phyloP scores from a whole-genome alignment of 2,797 vertebrate species.

The Rhabdophis nuchalis region DNA sequence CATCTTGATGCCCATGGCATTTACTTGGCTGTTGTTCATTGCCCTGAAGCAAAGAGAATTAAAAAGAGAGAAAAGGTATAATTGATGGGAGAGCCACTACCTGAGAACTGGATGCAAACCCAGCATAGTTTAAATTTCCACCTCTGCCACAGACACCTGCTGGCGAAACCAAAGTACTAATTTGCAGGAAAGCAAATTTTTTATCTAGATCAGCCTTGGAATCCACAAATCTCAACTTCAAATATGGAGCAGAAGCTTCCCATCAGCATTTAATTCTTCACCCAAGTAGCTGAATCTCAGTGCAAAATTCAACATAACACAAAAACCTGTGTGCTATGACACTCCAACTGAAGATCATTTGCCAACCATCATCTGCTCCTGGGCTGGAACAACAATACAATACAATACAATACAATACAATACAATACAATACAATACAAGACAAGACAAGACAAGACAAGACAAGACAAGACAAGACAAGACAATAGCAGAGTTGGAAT shows the following conservation, averaged over 20 bases:
- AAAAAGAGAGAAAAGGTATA: neutral
- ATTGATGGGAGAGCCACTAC: neutral
- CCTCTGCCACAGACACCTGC: neutral
- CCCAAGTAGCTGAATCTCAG: neutral
- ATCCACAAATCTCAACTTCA: neutral
- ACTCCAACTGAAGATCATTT: neutral
- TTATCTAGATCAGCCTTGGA: neutral
- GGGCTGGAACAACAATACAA: neutral
- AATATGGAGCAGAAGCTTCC: neutral
- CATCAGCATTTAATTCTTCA: neutral
- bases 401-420: too few relatives aligned
- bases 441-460: too few relatives aligned
- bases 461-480: too few relatives aligned
- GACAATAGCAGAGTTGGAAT: too few relatives aligned
- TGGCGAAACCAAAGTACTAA: neutral
- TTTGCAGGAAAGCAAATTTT: neutral
- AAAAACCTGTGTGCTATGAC: neutral
- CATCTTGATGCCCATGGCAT: slow-evolving; percentile 85
- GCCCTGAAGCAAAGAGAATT: slow-evolving; percentile 68
- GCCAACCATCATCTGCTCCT: too few relatives aligned
- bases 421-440: too few relatives aligned
- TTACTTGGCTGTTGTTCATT: slow-evolving; percentile 82
- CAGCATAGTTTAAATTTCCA: neutral
- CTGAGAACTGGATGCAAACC: neutral
- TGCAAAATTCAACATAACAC: neutral